Evolutionary conservation across 1,140 invertebrate species (phyloP).

Genomic region (Drosophila insularis): DNA sequence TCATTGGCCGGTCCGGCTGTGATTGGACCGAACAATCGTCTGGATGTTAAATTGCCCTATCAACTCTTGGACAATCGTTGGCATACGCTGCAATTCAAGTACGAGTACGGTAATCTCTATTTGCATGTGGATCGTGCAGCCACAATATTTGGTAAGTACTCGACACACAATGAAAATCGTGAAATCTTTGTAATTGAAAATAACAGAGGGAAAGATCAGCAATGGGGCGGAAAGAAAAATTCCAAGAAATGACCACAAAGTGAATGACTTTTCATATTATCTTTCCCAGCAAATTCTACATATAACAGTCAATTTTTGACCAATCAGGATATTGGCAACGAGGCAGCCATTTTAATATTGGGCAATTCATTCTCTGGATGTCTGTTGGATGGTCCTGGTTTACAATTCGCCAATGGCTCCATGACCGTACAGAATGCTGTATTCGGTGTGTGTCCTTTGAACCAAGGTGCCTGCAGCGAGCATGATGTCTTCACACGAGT

Average conservation of each 20-base stretch:
- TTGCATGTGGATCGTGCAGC: conserved; percentile 82
- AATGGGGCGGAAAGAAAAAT: too few relatives aligned
- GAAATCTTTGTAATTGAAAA: background rate
- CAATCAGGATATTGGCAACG: conserved; percentile 86
- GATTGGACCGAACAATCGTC: conserved; percentile 83
- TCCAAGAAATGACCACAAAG: too few relatives aligned
- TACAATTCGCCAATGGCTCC: conserved; percentile 88
- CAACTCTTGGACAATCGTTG: conserved; percentile 90
- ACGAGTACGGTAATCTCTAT: conserved; percentile 86
- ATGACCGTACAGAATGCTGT: conserved; percentile 86
- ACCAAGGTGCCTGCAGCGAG: conserved; percentile 86
- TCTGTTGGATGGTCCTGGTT: conserved; percentile 91
- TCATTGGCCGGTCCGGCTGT: conserved; percentile 85
- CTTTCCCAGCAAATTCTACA: conserved; percentile 87
- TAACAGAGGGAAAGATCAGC: background rate
- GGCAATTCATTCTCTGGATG: conserved; percentile 92
- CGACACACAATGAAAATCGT: background rate
- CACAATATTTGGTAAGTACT: conserved; percentile 74
- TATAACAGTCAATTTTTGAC: conserved; percentile 89
- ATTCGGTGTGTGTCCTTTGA: conserved; percentile 89
- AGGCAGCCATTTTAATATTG: conserved; percentile 87
- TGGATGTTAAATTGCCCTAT: conserved; percentile 86
- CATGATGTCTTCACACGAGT: conserved; percentile 84
- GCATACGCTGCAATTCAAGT: conserved; percentile 85
- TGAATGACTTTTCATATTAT: background rate